Evolutionary conservation across 2,888 invertebrate species (phyloP).

Genomic region (Cryptocheilus praepositus): DNA sequence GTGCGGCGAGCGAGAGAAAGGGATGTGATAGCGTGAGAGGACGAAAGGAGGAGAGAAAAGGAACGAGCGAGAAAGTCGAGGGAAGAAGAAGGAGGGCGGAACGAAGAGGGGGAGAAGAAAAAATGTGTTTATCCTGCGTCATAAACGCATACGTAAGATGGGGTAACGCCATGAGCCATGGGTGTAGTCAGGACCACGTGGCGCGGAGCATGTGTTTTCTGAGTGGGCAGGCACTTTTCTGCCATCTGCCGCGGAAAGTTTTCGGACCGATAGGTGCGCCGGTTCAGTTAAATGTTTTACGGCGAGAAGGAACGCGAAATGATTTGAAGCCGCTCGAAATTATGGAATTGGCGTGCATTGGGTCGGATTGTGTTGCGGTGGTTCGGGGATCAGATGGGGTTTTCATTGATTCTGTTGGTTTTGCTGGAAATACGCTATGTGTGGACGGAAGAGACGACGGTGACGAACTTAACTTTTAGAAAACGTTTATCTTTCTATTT

Average conservation of each 20-base stretch:
- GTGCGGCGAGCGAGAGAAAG: constrained; percentile 34
- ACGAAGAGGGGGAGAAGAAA: no score
- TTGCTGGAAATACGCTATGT: no score
- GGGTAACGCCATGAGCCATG: constrained; percentile 51
- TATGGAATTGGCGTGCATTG: no score
- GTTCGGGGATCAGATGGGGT: no score
- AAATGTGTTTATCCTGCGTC: constrained; percentile 49
- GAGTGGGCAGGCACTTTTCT: constrained; percentile 50
- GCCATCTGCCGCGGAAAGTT: constrained; percentile 54
- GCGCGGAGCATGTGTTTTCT: constrained; percentile 64
- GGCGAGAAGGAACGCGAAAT: no score
- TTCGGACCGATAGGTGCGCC: no score
- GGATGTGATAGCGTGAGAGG: background rate
- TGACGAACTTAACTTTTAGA: no score
- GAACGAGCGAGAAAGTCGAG: constrained; percentile 1
- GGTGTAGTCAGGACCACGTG: constrained; percentile 60
- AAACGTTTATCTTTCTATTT: constrained; percentile 37
- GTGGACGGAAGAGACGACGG: no score
- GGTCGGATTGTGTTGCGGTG: no score
- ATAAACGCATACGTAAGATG: constrained; percentile 55
- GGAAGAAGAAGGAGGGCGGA: constrained; percentile 20
- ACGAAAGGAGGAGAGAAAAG: constrained; percentile 16
- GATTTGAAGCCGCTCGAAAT: no score
- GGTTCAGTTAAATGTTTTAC: no score
- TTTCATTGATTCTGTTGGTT: no score